These are phyloP conservation scores for Eupithecia centaureata DNA, from an alignment of 2,888 invertebrate species.

Conservation along the genomic window DNA sequence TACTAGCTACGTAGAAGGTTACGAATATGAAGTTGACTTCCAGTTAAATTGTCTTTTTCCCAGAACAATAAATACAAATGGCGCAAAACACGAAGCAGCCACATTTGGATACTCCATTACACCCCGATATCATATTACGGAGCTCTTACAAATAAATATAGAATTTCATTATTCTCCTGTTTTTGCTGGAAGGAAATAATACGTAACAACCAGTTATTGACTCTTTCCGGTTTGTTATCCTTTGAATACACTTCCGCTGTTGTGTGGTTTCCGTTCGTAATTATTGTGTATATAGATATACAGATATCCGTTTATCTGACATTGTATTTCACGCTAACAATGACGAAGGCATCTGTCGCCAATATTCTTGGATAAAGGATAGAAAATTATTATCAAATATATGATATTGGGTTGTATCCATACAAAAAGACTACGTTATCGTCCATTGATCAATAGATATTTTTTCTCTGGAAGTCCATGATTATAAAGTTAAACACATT, in stretches of 20 bases:
- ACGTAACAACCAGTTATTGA: slow-evolving; percentile 21
- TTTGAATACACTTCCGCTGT: slow-evolving; percentile 4
- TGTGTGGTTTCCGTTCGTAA: slow-evolving; percentile 11
- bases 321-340: neutral
- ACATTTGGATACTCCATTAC: slow-evolving; percentile 1
- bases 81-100: neutral
- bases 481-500: too few species aligned
- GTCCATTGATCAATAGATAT: neutral
- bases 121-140: slow-evolving; percentile 20
- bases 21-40: neutral
- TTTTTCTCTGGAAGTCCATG: too few species aligned
- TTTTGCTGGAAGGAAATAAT: slow-evolving; percentile 15
- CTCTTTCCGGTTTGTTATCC: slow-evolving; percentile 18
- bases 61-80: neutral
- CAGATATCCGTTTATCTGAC: neutral
- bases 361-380: neutral
- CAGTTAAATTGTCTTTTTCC: neutral
- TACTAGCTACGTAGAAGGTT: neutral
- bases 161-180: slow-evolving; percentile 24
- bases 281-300: neutral
- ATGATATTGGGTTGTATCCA: neutral
- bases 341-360: slow-evolving; percentile 4
- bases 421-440: neutral
- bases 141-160: slow-evolving; percentile 28
- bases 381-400: neutral